phyloP scores from a whole-genome alignment of 2,113 vertebrate species.

The Carassius auratus region DNA sequence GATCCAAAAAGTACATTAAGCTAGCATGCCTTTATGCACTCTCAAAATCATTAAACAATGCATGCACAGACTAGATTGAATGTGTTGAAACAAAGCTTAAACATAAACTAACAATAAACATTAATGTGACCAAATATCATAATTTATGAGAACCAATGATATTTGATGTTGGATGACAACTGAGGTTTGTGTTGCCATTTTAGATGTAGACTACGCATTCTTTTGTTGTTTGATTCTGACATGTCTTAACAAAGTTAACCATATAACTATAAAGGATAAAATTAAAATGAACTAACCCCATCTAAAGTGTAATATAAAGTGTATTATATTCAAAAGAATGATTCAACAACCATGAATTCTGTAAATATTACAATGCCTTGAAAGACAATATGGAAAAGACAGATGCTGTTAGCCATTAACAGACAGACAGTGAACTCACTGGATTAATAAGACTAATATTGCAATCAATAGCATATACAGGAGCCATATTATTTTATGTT shows the following conservation, averaged over 20 bases:
- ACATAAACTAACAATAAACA: too few relatives aligned
- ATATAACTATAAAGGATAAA: too few relatives aligned
- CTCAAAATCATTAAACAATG: not conserved
- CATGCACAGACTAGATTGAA: not conserved
- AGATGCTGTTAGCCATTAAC: conserved; percentile 5
- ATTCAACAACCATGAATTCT: not conserved
- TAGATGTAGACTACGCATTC: too few relatives aligned
- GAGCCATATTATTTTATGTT: conserved; percentile 38
- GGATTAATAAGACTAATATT: conserved; percentile 48
- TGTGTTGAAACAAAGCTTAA: too few relatives aligned
- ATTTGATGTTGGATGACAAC: too few relatives aligned
- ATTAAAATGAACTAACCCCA: not conserved
- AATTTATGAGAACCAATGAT: not conserved
- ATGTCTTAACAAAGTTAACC: too few relatives aligned
- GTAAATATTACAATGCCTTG: not conserved
- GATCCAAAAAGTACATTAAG: too few relatives aligned
- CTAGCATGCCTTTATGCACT: not conserved
- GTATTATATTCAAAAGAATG: not conserved
- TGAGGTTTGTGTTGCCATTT: too few relatives aligned
- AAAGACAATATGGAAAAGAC: not conserved
- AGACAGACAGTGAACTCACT: conserved; percentile 42
- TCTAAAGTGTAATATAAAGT: not conserved
- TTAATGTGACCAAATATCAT: not conserved
- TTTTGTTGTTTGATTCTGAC: too few relatives aligned
- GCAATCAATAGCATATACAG: conserved; percentile 49